Base-by-base conservation (phyloP, 1,140 invertebrate genomes). In the Phocides pigmalion region DNA sequence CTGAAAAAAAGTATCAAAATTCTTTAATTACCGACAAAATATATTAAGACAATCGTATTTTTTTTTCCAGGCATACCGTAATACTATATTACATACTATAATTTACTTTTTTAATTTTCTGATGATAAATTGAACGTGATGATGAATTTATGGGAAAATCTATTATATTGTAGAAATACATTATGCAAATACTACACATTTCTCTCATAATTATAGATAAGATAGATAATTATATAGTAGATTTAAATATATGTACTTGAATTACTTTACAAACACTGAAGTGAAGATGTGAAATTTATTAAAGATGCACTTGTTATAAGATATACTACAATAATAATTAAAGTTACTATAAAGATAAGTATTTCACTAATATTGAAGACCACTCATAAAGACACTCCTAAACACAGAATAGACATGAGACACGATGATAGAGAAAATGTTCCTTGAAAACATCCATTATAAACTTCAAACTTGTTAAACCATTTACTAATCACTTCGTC, bases 401-500 rank as follows among this genome's bases (percentile, higher is more conserved):
- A 46, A 28, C 56, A 64, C 50, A 49, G 41, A 32, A 41, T 35
- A 64, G 64, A 75, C 68, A 70, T 72, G 61, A 75, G 64, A 76
- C 69, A 81, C 73, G 65, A 67, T 54, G 75, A 68, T 68, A 54
- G 61, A 35, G 62, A 74, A 70, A 63, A 68, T 62, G 69, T 81
- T 64, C 64, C 73, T 72, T 64, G 51, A 32, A 59, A 64, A 66
- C 49, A 71, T 65, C 62, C 41, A 61, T 35, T 65, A 39, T 53
- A 62, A 68, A 44, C 35, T 63, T 8, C 22, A 46, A 63, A 53
- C 62, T 68, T 65, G 65, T 69, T 63, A 51, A 71, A 70, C 72
- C 50, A 68, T 82, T 79, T 80, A 79, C 83, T 79, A 80, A 74
- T 79, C 78, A 81, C 79, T 67, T 65, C 54, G 69, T 66, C 68